Evolutionary conservation across 2,888 invertebrate genomes (phyloP).

Genomic region (Philonicus albiceps): DNA sequence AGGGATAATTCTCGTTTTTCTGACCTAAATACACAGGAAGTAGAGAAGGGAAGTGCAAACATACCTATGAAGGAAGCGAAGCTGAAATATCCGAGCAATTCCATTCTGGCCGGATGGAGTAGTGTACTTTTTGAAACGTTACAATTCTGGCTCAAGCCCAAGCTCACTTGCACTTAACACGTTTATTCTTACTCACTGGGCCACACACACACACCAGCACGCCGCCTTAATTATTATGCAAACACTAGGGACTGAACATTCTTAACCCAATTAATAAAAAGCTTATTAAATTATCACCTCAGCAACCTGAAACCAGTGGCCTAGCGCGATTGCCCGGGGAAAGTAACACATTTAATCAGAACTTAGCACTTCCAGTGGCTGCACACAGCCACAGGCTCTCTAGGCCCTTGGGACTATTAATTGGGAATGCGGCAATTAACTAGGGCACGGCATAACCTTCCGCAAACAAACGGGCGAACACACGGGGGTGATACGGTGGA

Average conservation of each 20-base stretch:
- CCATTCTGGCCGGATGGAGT: neutral
- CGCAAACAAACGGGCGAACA: neutral
- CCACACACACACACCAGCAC: neutral
- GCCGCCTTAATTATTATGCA: neutral
- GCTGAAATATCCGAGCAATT: constrained; percentile 22
- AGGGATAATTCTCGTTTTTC: neutral
- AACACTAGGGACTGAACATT: constrained; percentile 1
- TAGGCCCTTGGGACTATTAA: neutral
- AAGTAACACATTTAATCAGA: constrained; percentile 4
- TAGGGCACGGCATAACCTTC: neutral
- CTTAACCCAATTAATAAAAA: constrained; percentile 33
- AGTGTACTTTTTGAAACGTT: neutral
- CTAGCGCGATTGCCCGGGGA: neutral
- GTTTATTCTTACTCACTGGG: neutral
- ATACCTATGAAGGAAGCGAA: constrained; percentile 20
- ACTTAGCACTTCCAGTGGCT: neutral
- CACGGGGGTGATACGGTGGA: neutral
- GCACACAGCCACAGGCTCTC: neutral
- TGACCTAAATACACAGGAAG: neutral
- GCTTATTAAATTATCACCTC: constrained; percentile 29
- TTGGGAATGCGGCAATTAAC: constrained; percentile 20
- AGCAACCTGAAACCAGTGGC: neutral
- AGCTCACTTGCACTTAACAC: neutral
- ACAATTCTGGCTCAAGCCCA: neutral
- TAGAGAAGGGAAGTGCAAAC: neutral